Base-by-base conservation (phyloP, 1,140 invertebrate genomes). In the Polyergus mexicanus region DNA sequence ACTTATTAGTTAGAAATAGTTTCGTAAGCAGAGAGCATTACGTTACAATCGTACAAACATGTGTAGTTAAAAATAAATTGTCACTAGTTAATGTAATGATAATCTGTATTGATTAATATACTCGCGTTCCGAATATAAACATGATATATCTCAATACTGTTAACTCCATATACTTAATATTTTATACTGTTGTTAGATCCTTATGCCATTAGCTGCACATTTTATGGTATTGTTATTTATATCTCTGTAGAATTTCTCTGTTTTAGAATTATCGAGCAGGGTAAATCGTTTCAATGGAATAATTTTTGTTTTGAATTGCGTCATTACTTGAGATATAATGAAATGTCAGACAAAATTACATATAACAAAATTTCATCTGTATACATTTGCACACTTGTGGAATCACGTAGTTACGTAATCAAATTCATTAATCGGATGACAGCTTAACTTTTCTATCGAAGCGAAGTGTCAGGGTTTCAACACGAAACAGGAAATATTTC, bases 221-320 rank as follows among this genome's bases (percentile, higher is more conserved):
- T 80, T 56, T 25, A 80, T n/a, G 11, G 8, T 44, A 11, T 25
- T 19, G 44, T 69, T 80, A 41, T 80, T 80, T 41, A 78, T 65
- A 19, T 28, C 60, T 41, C 41, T 10, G 16, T 56, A 13, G 22
- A 28, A 66, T 25, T 60, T 28, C 28, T 51, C 13, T 8, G 25
- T n/a, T n/a, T n/a, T n/a, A 19, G 28, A 72, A 25, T 19, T 65
- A 77, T 13, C 19, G 32, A 54, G 22, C 35, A 4, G 32, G 28
- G 13, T 38, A 51, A 38, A 16, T 16, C 16, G 38, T 38, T 35
- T 35, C 44, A 32, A 38, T 68, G 22, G 32, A 78, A 51, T 25
- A 28, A 32, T 44, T 69, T 44, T 51, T 38, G 66, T 78, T 22
- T 35, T 41, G 44, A 68, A 78, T 68, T 25, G n/a, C 76, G 60